phyloP scores from a whole-genome alignment of 2,797 vertebrate genomes.

The Holocentrus rufus region DNA sequence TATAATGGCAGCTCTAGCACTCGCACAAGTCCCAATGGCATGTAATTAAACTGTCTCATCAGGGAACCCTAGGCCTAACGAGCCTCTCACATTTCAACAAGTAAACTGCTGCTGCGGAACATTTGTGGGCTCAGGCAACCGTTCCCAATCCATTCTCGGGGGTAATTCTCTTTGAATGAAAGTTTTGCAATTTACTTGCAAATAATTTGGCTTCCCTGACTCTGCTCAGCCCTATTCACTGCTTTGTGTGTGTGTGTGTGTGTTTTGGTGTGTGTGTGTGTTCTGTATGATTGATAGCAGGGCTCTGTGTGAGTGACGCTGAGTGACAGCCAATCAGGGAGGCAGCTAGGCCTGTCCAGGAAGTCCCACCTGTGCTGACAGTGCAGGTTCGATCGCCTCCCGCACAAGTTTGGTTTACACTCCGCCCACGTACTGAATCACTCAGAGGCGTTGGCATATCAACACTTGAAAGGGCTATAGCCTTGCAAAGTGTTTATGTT shows the following conservation, averaged over 20 bases:
- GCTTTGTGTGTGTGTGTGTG: conserved; percentile 30
- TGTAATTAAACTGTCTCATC: conserved; percentile 78
- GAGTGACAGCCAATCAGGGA: conserved; percentile 75
- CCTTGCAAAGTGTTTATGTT: conserved; percentile 40
- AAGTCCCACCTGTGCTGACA: conserved; percentile 70
- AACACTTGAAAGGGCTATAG: conserved; percentile 27
- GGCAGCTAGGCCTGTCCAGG: conserved; percentile 62
- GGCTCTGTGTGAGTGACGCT: conserved; percentile 53
- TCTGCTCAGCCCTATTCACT: conserved; percentile 44
- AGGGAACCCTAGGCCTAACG: conserved; percentile 69
- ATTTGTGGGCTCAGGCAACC: conserved; percentile 59
- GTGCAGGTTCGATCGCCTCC: conserved; percentile 59
- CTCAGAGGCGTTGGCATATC: conserved; percentile 40
- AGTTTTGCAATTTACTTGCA: conserved; percentile 69
- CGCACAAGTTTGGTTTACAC: conserved; percentile 43
- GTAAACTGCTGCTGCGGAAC: conserved; percentile 67
- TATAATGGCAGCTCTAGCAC: conserved; percentile 63
- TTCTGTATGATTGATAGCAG: conserved; percentile 63
- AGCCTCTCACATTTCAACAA: conserved; percentile 75
- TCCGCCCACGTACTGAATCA: conserved; percentile 41
- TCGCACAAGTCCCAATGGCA: conserved; percentile 65
- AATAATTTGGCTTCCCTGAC: conserved; percentile 56
- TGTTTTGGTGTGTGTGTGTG: conserved; percentile 19
- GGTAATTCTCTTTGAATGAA: conserved; percentile 65
- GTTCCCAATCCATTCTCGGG: conserved; percentile 55